These are phyloP conservation scores for Ryuthela nishihirai DNA, from an alignment of 2,888 invertebrate genomes.

Conservation along the genomic window DNA sequence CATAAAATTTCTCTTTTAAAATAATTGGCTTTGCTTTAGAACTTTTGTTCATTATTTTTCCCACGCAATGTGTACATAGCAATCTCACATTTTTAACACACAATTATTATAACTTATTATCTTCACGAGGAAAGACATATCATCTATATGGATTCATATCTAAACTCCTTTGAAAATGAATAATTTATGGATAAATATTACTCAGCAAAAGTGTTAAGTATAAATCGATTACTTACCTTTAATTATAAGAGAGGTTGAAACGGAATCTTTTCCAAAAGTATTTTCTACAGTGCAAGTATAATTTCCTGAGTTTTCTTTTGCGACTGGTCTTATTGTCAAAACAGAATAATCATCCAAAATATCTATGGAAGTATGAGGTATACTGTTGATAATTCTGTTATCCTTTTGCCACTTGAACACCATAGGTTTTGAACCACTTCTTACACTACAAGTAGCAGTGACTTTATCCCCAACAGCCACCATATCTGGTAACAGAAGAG, in stretches of 20 bases:
- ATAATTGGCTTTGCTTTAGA: no score
- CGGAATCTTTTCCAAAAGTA: conserved; percentile 19
- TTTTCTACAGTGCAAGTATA: conserved; percentile 32
- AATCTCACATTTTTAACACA: no score
- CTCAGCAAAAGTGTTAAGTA: no score
- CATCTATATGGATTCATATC: no score
- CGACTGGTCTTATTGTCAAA: conserved; percentile 10
- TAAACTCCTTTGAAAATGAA: no score
- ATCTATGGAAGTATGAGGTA: conserved; percentile 15
- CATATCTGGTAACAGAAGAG: conserved; percentile 17
- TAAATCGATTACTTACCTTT: conserved; percentile 13
- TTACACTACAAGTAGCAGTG: conserved; percentile 13
- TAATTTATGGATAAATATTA: no score
- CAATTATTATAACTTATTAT: no score
- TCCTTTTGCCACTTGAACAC: conserved; percentile 30
- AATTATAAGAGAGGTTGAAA: conserved; percentile 9
- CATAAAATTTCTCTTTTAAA: no score
- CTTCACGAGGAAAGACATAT: no score
- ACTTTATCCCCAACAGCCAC: conserved; percentile 19
- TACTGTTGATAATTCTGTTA: conserved; percentile 3
- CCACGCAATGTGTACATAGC: no score
- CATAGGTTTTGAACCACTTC: conserved; percentile 17
- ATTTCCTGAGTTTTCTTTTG: conserved; percentile 21
- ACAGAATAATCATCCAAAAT: conserved; percentile 14
- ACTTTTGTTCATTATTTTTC: no score